phyloP scores from a whole-genome alignment of 2,113 vertebrate genomes.

The Salminus brasiliensis region DNA sequence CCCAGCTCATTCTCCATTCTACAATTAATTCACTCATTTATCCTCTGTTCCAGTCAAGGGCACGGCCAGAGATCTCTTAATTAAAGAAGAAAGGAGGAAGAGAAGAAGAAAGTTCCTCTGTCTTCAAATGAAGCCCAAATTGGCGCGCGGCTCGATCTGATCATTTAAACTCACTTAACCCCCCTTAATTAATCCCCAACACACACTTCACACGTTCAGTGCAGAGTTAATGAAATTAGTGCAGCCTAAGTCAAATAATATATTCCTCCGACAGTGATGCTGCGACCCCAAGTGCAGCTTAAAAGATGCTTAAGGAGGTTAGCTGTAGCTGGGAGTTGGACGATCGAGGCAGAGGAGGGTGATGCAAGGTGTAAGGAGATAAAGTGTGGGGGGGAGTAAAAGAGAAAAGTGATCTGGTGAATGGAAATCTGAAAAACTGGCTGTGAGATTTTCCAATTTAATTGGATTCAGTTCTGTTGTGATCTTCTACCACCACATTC shows the following conservation, averaged over 20 bases:
- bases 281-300: constrained; percentile 37
- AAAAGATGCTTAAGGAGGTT: constrained; percentile 23
- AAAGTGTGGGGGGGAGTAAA: background rate
- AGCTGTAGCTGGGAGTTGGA: constrained; percentile 16
- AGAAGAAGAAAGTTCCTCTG: constrained; percentile 52
- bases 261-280: constrained; percentile 43
- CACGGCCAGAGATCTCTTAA: constrained; percentile 64
- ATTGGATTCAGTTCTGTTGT: background rate
- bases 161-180: constrained; percentile 75
- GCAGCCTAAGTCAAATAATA: constrained; percentile 52
- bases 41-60: constrained; percentile 66
- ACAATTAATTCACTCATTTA: constrained; percentile 65
- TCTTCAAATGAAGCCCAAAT: constrained; percentile 68
- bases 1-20: constrained; percentile 47
- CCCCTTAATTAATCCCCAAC: constrained; percentile 64
- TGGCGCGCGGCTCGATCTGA: constrained; percentile 63
- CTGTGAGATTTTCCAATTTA: background rate
- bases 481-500: background rate
- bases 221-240: constrained; percentile 68
- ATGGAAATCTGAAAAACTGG: background rate
- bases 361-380: background rate
- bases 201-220: constrained; percentile 49
- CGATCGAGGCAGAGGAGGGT: constrained; percentile 9
- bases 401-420: background rate
- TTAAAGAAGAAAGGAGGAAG: constrained; percentile 60